A percentile compares a stretch with the other conserved stretches of the same genome.
Conservation (phyloP, 53 echinoderm and acorn worm species). For the Apostichopus leukothele region DNA sequence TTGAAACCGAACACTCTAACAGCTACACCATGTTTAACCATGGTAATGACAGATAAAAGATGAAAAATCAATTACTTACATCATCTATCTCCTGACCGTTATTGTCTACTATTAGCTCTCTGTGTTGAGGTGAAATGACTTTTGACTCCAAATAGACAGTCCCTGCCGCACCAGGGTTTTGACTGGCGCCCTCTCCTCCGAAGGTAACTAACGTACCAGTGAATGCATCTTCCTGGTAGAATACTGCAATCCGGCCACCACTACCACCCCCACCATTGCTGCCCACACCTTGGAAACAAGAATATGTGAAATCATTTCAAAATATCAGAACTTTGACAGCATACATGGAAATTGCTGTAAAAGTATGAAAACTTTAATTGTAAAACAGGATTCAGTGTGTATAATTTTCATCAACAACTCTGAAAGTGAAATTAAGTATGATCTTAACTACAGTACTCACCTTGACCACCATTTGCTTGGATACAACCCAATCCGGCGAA, state of each 20-base stretch:
- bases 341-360: too few species aligned
- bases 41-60: too few species aligned
- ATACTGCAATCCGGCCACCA: conserved; percentile 81
- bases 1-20: too few species aligned
- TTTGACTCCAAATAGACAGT: conserved; percentile 73
- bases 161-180: conserved; percentile 79
- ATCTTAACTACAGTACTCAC: conserved; percentile 27
- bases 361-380: too few species aligned
- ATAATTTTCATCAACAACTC: too few species aligned
- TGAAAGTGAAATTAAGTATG: too few species aligned
- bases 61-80: conserved; percentile 41
- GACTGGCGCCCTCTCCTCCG: conserved; percentile 59
- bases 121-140: conserved; percentile 42
- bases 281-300: conserved; percentile 48
- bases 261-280: conserved; percentile 66
- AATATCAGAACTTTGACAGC: neutral
- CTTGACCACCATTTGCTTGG: conserved; percentile 76
- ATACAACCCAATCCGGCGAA: conserved; percentile 69
- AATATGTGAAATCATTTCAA: neutral
- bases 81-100: conserved; percentile 65
- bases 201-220: conserved; percentile 58
- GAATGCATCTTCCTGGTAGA: conserved; percentile 58
- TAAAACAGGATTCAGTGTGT: too few species aligned
- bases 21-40: too few species aligned
- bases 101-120: conserved; percentile 71